phyloP scores from a whole-genome alignment of 2,888 invertebrate species.

The Brachycybe producta region DNA sequence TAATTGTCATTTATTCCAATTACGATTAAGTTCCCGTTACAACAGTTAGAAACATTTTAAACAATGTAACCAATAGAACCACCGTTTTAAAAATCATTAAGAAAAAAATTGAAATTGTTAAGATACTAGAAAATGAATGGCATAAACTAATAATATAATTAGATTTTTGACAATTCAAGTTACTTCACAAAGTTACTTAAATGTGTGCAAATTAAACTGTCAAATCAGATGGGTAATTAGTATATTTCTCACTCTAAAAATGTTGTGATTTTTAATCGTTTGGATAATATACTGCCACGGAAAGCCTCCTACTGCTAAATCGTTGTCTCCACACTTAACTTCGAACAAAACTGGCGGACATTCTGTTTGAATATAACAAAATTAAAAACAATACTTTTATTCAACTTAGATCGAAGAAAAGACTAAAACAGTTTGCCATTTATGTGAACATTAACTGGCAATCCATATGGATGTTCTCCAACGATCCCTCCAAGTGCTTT shows the following conservation, averaged over 20 bases:
- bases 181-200: too few species aligned
- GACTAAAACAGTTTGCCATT: background rate
- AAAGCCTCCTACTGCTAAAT: constrained; percentile 18
- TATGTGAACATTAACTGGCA: constrained; percentile 4
- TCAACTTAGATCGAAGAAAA: background rate
- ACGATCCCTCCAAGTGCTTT: background rate
- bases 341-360: constrained; percentile 17
- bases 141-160: too few species aligned
- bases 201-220: background rate
- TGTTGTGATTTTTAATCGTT: constrained; percentile 13
- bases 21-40: too few species aligned
- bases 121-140: too few species aligned
- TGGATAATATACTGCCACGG: constrained; percentile 19
- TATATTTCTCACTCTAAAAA: constrained; percentile 12
- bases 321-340: constrained; percentile 13
- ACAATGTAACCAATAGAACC: too few species aligned
- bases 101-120: too few species aligned
- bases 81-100: too few species aligned
- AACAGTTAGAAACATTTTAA: too few species aligned
- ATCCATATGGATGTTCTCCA: constrained; percentile 3
- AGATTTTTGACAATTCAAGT: constrained; percentile 1
- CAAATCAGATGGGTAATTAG: too few species aligned
- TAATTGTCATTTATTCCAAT: too few species aligned
- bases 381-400: background rate
- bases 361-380: constrained; percentile 2